phyloP scores from a whole-genome alignment of 2,797 vertebrate genomes.

The Helarctos malayanus region DNA sequence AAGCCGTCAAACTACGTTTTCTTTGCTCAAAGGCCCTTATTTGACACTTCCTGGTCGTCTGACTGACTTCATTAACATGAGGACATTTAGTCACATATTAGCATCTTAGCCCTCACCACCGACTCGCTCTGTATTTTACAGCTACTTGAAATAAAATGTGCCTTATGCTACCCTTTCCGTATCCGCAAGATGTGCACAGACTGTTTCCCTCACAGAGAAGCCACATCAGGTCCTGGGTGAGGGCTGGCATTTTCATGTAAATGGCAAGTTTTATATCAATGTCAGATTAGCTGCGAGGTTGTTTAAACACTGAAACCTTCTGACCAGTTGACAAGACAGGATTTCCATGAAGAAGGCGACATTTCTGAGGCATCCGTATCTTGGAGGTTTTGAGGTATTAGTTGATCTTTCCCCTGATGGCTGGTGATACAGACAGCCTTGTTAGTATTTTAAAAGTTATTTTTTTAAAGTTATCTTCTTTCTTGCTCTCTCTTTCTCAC shows the following conservation, averaged over 20 bases:
- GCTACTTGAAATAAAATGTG: neutral
- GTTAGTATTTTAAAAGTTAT: slow-evolving; percentile 32
- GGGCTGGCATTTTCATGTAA: slow-evolving; percentile 81
- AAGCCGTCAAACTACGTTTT: neutral
- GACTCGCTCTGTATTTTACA: neutral
- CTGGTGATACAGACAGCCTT: slow-evolving; percentile 52
- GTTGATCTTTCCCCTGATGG: slow-evolving; percentile 67
- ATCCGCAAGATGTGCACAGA: neutral
- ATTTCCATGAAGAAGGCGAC: slow-evolving; percentile 63
- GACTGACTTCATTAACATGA: neutral
- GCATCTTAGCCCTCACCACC: no score
- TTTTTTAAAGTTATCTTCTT: neutral
- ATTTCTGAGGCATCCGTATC: slow-evolving; percentile 71
- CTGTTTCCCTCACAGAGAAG: neutral
- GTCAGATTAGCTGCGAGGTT: slow-evolving; percentile 67
- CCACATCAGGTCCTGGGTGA: neutral
- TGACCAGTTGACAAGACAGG: slow-evolving; percentile 65
- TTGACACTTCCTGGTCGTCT: neutral
- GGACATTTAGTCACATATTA: neutral
- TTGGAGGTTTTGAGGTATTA: slow-evolving; percentile 45
- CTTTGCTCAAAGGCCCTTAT: neutral
- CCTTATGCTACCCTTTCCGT: rapidly evolving
- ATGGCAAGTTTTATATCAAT: slow-evolving; percentile 77
- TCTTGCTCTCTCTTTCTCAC: neutral
- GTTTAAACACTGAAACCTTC: slow-evolving; percentile 65